Base-by-base conservation (phyloP, 2,888 invertebrate species). In the Melanostoma scalare region DNA sequence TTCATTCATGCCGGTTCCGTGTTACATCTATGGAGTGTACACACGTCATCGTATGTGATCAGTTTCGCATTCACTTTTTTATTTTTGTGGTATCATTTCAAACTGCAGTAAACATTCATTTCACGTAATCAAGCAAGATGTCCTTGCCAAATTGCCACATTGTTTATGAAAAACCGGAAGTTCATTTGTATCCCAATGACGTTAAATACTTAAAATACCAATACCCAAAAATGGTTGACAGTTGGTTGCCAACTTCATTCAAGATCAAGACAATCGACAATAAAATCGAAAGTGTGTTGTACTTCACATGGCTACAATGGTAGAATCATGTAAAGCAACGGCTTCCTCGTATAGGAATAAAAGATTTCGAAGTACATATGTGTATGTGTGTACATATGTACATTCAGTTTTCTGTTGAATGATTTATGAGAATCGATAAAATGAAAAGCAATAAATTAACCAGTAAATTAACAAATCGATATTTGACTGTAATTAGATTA, bases 91-190 rank as follows among this genome's bases (percentile, higher is more conserved):
- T 20, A 38, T 36, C 1, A 30, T 35, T 38, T 8, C 36, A 55
- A 38, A 30, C 20, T 55, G 30, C 10, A 55, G 38, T 55, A 30
- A 38, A 38, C 38, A 55, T 55, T 55, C 55, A 9, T 9, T 55
- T 55, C 55, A 55, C 55, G 55, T 38, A 55, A 55, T 55, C 36
- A 5, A 30, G 20, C 38, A 55, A 55, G 38, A 38, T 55, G 55
- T 55, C 55, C 55, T 55, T 55, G 55, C 55, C 38, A 4, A 55
- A 38, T 20, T 20, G 38, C 20, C 55, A 10, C 55, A 55, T 55
- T 55, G 20, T 30, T 55, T 20, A 55, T 2, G 10, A 55, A 20
- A 20, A 8, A 35, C 55, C 55, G 55, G 55, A 55, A 55, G 38
- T 38, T 55, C 2, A 38, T 55, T 55, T 38, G 55, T 10, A 35